Evolutionary conservation across 2,113 vertebrate species (phyloP).

Genomic region (Catharus bicknelli): DNA sequence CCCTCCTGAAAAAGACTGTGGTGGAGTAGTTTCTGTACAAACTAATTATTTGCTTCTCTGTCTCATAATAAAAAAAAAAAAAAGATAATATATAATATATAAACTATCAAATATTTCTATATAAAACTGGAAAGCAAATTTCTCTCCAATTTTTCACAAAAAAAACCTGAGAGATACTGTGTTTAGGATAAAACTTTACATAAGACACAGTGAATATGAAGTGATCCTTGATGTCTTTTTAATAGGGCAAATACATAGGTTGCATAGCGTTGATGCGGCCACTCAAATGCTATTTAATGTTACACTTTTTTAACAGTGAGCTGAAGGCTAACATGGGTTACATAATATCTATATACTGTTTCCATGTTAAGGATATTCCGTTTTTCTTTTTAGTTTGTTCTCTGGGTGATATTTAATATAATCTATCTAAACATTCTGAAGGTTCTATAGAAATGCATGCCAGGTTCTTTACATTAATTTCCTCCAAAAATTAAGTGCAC

Average conservation of each 20-base stretch:
- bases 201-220: background rate
- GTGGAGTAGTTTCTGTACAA: background rate
- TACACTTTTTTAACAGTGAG: background rate
- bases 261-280: background rate
- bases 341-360: background rate
- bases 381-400: background rate
- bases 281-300: background rate
- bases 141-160: background rate
- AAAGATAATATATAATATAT: background rate
- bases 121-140: background rate
- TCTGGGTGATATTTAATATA: background rate
- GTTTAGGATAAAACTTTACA: background rate
- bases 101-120: background rate
- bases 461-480: background rate
- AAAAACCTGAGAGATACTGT: background rate
- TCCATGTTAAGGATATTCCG: background rate
- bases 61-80: background rate
- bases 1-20: background rate
- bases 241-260: background rate
- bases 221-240: background rate
- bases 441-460: background rate
- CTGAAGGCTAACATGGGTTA: background rate
- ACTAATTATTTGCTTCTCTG: background rate
- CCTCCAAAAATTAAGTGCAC: background rate
- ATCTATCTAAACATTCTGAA: background rate